Percentiles rank a stretch among this genome's conserved stretches.
These are phyloP conservation scores for Sylvicola fuscatus DNA, from an alignment of 2,888 invertebrate species.

Conservation along the genomic window DNA sequence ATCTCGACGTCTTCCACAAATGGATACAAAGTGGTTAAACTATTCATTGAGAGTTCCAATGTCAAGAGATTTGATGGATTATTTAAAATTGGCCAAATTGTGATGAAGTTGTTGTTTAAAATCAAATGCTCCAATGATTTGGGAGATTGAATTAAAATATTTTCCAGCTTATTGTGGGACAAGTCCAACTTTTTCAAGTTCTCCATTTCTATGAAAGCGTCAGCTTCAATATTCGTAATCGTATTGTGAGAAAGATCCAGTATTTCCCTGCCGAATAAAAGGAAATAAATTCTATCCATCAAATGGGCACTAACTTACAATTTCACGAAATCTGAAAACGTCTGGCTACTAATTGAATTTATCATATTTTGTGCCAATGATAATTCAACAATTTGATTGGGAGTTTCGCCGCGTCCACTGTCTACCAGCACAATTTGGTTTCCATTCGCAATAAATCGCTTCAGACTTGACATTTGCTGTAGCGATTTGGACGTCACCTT, in stretches of 20 bases:
- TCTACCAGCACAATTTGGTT: too few species aligned
- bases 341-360: conserved; percentile 3
- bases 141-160: conserved; percentile 2
- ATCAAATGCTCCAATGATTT: conserved; percentile 3
- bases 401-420: too few species aligned
- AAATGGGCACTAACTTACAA: conserved; percentile 3
- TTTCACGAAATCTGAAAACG: conserved; percentile 5
- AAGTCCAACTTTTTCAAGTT: conserved; percentile 6
- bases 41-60: conserved; percentile 6
- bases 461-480: too few species aligned
- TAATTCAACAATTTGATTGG: conserved; percentile 2
- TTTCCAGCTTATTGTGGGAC: conserved; percentile 5
- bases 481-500: conserved; percentile 4
- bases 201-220: conserved; percentile 4
- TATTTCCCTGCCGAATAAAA: conserved; percentile 3
- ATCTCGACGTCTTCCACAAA: neutral
- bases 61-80: conserved; percentile 3
- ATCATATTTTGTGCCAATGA: conserved; percentile 6
- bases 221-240: conserved; percentile 5
- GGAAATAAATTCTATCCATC: neutral
- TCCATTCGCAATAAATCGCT: too few species aligned
- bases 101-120: conserved; percentile 5
- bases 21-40: conserved; percentile 1
- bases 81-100: conserved; percentile 5
- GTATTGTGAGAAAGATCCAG: conserved; percentile 5